phyloP scores from a whole-genome alignment of 1,140 invertebrate species.

The Hypsibius dujardini region DNA sequence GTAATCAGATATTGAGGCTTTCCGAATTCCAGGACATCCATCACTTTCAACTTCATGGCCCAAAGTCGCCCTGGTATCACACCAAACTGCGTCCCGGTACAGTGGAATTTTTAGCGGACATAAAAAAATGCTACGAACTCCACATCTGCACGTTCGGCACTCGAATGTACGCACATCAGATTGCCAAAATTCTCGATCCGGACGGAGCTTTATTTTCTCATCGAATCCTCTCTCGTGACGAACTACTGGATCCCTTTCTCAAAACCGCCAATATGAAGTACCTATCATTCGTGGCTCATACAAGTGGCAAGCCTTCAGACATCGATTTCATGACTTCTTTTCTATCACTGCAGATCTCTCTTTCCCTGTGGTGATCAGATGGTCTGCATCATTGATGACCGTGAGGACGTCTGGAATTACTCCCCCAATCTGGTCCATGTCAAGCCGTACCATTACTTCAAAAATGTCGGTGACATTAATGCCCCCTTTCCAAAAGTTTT shows the following conservation, averaged over 20 bases:
- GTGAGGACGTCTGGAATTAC: slow-evolving; percentile 96
- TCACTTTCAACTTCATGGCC: slow-evolving; percentile 72
- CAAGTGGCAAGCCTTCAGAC: too few species aligned
- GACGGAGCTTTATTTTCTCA: slow-evolving; percentile 70
- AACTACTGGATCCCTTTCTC: slow-evolving; percentile 84
- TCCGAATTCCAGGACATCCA: slow-evolving; percentile 53
- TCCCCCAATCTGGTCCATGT: slow-evolving; percentile 87
- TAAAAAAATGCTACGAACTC: slow-evolving; percentile 73
- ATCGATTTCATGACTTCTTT: slow-evolving; percentile 21
- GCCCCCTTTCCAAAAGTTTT: slow-evolving; percentile 49
- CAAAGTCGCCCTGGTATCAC: slow-evolving; percentile 70
- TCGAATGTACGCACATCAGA: slow-evolving; percentile 86
- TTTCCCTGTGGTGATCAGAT: slow-evolving; percentile 95
- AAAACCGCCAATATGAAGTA: slow-evolving; percentile 95
- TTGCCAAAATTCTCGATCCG: slow-evolving; percentile 72
- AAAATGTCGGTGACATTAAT: slow-evolving; percentile 96
- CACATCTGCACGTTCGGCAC: slow-evolving; percentile 98
- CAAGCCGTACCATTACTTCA: slow-evolving; percentile 79
- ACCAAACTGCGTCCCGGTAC: slow-evolving; percentile 77
- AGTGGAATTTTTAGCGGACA: slow-evolving; percentile 59
- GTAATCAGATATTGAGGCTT: neutral
- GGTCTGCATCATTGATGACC: slow-evolving; percentile 96
- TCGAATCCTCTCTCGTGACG: slow-evolving; percentile 87
- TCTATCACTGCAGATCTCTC: slow-evolving; percentile 51
- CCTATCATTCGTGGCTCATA: slow-evolving; percentile 23